Base-by-base conservation (phyloP, 2,888 invertebrate genomes). In the Dendrolimus pini region DNA sequence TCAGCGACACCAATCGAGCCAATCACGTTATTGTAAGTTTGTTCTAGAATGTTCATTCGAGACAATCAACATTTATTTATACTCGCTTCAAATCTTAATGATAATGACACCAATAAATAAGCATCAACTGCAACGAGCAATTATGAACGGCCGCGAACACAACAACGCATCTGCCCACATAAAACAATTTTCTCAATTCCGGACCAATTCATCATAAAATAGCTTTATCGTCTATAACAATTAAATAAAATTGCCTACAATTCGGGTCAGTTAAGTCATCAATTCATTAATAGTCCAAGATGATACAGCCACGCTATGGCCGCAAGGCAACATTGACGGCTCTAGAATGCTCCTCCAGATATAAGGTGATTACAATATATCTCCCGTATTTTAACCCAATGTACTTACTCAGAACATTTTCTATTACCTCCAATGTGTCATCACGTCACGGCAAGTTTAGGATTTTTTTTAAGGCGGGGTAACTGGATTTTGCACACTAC, bases 201-300 rank as follows among this genome's bases (percentile, higher is more conserved):
- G 69, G 71, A 71, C 69, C 74, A 75, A 77, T 75, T 73, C 68
- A 80, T 80, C 78, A 80, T 77, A 78, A 80, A 78, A 80, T 78
- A 78, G 77, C 77, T 81, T 78, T 78, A 81, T 78, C 77, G 74
- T 77, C 74, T 73, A 69, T 70, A 71, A 75, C 76, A 79, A 83
- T 82, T 82, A 82, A 80, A 75, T 73, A 77, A 80, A 81, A 83
- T 83, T 83, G 83, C 73, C 76, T 74, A 72, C 78, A 74, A 85
- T 84, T 82, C 74, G 67, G 83, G 79, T 76, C 83, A 84, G 78
- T 82, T 78, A 79, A 81, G 80, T 75, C 81, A 81, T 83, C 77
- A 79, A 78, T 80, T 81, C 77, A 79, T 80, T 82, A 80, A 83
- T 83, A 77, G 77, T 71, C 70, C 69, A 73, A 80, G 80, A 79